Evolutionary conservation across 2,113 vertebrate species (phyloP).

Genomic region (Archocentrus centrarchus): DNA sequence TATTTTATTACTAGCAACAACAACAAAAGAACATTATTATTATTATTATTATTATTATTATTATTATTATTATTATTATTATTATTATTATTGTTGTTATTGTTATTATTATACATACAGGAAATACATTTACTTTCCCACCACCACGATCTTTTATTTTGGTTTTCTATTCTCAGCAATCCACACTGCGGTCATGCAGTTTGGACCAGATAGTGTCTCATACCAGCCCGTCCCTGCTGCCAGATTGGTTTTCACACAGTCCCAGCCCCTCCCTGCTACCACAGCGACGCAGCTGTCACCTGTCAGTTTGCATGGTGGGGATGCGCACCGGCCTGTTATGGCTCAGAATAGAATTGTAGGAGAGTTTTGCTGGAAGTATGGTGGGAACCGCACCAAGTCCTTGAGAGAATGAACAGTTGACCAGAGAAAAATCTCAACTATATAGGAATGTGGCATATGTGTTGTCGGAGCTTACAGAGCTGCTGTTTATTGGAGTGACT

Average conservation of each 20-base stretch:
- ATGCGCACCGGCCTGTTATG: conserved; percentile 54
- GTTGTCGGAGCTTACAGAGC: background rate
- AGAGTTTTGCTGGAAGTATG: conserved; percentile 53
- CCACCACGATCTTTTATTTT: conserved; percentile 9
- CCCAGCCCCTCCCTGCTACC: conserved; percentile 70
- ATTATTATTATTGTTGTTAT: background rate
- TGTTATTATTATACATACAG: background rate
- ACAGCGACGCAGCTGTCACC: conserved; percentile 80
- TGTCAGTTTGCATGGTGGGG: conserved; percentile 74
- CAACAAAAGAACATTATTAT: no score
- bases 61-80: background rate
- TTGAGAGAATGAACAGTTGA: conserved; percentile 54
- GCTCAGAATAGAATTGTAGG: conserved; percentile 72
- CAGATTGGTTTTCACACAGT: conserved; percentile 79
- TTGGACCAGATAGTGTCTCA: conserved; percentile 54
- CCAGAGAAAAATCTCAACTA: conserved; percentile 33
- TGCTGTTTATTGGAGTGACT: conserved; percentile 45
- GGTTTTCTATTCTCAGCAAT: conserved; percentile 19
- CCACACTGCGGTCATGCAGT: conserved; percentile 14
- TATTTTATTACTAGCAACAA: no score
- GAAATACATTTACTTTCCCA: conserved; percentile 11
- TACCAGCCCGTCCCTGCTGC: conserved; percentile 62
- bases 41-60: background rate
- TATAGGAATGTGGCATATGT: conserved; percentile 52
- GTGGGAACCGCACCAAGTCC: conserved; percentile 25